phyloP scores from a whole-genome alignment of 2,797 vertebrate genomes.

The Cyclopterus lumpus region DNA sequence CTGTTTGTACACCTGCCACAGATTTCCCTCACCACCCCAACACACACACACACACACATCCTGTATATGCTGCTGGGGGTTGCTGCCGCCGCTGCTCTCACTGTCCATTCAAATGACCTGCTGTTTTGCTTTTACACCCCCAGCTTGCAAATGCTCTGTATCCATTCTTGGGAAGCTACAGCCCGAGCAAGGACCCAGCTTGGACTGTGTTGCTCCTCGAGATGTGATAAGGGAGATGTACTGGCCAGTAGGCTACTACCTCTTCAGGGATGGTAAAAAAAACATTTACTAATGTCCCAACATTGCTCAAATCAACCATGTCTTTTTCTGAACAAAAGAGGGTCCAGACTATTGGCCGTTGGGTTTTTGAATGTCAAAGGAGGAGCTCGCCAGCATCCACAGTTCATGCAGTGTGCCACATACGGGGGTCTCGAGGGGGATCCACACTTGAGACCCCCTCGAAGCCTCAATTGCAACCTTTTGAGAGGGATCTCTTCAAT shows the following conservation, averaged over 20 bases:
- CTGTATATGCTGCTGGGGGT: slow-evolving; percentile 34
- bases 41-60: slow-evolving; percentile 21
- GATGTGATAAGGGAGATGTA: not conserved
- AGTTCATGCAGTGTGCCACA: not conserved
- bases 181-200: not conserved
- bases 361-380: not conserved
- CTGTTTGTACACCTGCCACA: slow-evolving; percentile 70
- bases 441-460: not conserved
- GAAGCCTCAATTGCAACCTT: not conserved
- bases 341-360: no score
- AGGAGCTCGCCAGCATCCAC: not conserved
- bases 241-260: not conserved
- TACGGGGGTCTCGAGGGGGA: not conserved
- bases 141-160: slow-evolving; percentile 8
- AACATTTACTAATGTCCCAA: not conserved
- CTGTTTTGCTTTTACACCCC: slow-evolving; percentile 54
- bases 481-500: no score
- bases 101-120: slow-evolving; percentile 42
- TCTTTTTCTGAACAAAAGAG: not conserved
- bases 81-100: slow-evolving; percentile 7
- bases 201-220: not conserved
- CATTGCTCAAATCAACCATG: not conserved
- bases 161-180: not conserved
- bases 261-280: not conserved
- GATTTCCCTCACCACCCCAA: slow-evolving; percentile 25